Percentiles rank a stretch among this genome's conserved stretches.
Evolutionary conservation across 2,113 vertebrate species (phyloP).

Genomic region (Blennius ocellaris): DNA sequence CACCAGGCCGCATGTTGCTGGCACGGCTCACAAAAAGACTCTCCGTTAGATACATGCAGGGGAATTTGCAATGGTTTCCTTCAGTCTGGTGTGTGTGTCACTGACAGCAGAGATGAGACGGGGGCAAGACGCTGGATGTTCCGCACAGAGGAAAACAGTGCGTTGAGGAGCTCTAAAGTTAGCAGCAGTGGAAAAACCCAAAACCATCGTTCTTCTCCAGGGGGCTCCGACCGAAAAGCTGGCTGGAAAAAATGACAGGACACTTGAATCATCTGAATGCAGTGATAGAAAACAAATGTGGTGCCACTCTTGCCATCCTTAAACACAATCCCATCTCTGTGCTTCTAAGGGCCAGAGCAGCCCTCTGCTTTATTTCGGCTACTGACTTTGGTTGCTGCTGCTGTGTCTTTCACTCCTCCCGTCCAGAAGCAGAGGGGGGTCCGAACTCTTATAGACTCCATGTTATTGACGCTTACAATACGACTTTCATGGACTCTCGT

Average conservation of each 20-base stretch:
- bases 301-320: conserved; percentile 61
- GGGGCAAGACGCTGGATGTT: conserved; percentile 52
- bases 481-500: conserved; percentile 74
- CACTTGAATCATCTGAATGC: conserved; percentile 79
- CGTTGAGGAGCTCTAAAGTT: conserved; percentile 69
- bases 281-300: conserved; percentile 77
- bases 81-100: conserved; percentile 43
- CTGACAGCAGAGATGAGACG: conserved; percentile 51
- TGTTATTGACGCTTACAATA: conserved; percentile 77
- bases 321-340: conserved; percentile 67
- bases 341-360: conserved; percentile 29
- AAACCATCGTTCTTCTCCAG: conserved; percentile 69
- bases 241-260: conserved; percentile 84
- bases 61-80: conserved; percentile 51
- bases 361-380: conserved; percentile 46
- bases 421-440: conserved; percentile 55
- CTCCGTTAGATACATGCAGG: conserved; percentile 42
- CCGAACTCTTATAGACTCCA: conserved; percentile 47
- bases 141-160: conserved; percentile 48
- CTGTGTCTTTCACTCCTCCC: conserved; percentile 38
- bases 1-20: conserved; percentile 50
- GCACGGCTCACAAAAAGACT: conserved; percentile 20
- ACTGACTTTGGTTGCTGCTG: conserved; percentile 38
- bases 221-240: conserved; percentile 65
- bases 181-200: conserved; percentile 75